phyloP scores from a whole-genome alignment of 2,888 invertebrate genomes.

The Ditula angustiorana region DNA sequence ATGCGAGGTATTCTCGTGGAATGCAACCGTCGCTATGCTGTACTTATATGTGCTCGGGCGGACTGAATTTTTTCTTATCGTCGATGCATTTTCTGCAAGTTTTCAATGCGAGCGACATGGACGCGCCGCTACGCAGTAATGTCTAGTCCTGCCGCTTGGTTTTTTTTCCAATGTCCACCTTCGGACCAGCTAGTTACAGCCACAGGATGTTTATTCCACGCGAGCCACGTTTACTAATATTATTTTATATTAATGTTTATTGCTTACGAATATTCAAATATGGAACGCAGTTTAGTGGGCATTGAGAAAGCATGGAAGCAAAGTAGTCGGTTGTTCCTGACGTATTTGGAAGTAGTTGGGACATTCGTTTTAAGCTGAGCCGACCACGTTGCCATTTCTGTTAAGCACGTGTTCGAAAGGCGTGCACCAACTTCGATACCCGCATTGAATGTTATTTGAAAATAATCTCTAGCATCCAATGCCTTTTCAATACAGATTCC shows the following conservation, averaged over 20 bases:
- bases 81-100: constrained; percentile 83
- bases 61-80: constrained; percentile 84
- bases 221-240: constrained; percentile 9
- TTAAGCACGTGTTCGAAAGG: constrained; percentile 21
- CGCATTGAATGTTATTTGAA: background rate
- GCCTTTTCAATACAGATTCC: background rate
- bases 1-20: constrained; percentile 80
- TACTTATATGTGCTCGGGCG: constrained; percentile 79
- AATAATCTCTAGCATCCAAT: background rate
- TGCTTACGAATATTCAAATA: background rate
- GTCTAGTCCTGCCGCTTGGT: constrained; percentile 53
- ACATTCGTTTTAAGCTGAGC: constrained; percentile 18
- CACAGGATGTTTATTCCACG: constrained; percentile 24
- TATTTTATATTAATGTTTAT: constrained; percentile 14
- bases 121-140: constrained; percentile 54
- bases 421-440: background rate
- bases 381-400: constrained; percentile 9
- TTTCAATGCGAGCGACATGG: constrained; percentile 74
- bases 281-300: background rate
- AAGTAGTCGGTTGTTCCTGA: constrained; percentile 5
- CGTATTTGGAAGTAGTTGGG: constrained; percentile 10
- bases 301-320: background rate
- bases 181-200: constrained; percentile 52
- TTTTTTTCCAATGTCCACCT: constrained; percentile 47
- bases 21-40: constrained; percentile 80